Evolutionary conservation across 37 sponge, comb jelly and placozoan genomes (phyloP), one percentile per base, ranked within the genome.

Genomic region (Agelas oroides): DNA sequence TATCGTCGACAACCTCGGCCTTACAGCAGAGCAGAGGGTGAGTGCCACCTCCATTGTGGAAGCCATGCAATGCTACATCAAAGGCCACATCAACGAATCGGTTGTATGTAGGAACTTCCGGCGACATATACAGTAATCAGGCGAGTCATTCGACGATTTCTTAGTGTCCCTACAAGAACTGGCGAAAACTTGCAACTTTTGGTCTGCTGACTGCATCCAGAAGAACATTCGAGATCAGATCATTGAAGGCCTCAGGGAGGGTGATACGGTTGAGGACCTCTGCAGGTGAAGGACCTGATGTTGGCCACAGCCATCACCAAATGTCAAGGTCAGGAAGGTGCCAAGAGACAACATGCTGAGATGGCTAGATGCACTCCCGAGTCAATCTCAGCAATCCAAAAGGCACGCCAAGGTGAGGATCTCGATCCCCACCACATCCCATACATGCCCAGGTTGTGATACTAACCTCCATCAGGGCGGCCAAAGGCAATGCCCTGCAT

Each of bases 1-100:
- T 11, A 82, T 82, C 59, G 61, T 82, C 35, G 61, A 82, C 53
- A 82, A 82, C 61, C 82, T 70, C 28, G 81, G 82, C 61, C 82
- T 82, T 23, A 70, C 71, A 17, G 40, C 46, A 17, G 81, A 66
- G 24, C 81, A 80, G 56, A 39, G 55, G 53, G 62, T 62, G 20
- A 60, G 32, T 21, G 72, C 34, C 16, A 33, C 12, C 16, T 59
- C 18, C 35, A 82, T 71, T 20, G 72, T 70, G 5, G 34, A 62
- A 18, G 71, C 72, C 25, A 82, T 82, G 18, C 0, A 46, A 24
- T 16, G 28, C 1, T 68, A 67, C 2, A 70, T 65, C 2, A 16
- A 27, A 25, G 82, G 61, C 21, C 82, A 70, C 5, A 71, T 82
- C 37, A 82, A 82, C 33, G 82, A 82, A 31, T 71, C 82, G 0